Base-by-base conservation (phyloP, 2,888 invertebrate species). In the Drosophila lutescens region DNA sequence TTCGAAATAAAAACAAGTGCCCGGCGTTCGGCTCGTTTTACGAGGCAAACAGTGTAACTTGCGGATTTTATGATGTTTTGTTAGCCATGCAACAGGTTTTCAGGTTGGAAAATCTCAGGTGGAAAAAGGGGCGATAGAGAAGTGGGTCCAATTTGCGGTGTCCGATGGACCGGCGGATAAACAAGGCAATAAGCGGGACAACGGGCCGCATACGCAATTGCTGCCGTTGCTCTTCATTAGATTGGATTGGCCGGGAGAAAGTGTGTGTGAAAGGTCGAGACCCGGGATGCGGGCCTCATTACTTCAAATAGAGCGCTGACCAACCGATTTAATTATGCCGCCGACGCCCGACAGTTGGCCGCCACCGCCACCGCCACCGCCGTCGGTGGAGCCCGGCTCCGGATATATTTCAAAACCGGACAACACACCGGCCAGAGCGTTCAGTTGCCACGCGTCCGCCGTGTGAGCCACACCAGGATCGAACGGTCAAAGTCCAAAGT, bases 181-280 rank as follows among this genome's bases (percentile, higher is more conserved):
- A 86, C 83, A 83, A 77, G 71, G 20, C 75, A 82, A 88, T 83
- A 86, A 88, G 73, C 66, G 73, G 60, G 60, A 10, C 47, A 68
- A 32, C 46, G 15, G 43, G 43, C 43, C 40, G 58, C 54, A 67
- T 34, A 23, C 58, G 58, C 69, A 74, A 66, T 79, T 77, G 86
- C 85, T 83, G 80, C 88, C 84, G 73, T 86, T 70, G 86, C 71
- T 86, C 81, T 80, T 88, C 73, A 88, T 88, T 88, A 84, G 61
- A 46, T 36, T 43, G 57, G 51, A 47, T 47, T 65, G 51, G 65
- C 20, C 32, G 49, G 20, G 3, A 2, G 20, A 20, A 20, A 20
- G 26, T 26, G 46, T 23, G 54, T 15, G 17, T 4, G 2, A 36
- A 47, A 36, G 10, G 57, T 38, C 58, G 23, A 4, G 23, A 4